These are phyloP conservation scores for Tachysurus vachellii DNA, from an alignment of 2,113 vertebrate genomes.

Conservation along the genomic window DNA sequence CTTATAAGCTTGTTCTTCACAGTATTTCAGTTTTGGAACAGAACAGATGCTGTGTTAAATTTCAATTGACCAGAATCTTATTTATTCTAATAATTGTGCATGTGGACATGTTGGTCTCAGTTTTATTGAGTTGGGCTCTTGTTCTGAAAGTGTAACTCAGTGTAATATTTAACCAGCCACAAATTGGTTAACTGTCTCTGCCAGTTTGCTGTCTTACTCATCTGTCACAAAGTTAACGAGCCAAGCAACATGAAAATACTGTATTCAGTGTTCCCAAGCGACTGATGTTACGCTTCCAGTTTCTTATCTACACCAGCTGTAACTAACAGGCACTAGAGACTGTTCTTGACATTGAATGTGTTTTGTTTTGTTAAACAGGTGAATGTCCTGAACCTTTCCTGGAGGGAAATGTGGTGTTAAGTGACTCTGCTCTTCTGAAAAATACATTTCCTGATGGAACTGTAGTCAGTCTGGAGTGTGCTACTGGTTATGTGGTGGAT, in stretches of 20 bases:
- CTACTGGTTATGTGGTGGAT: constrained; percentile 19
- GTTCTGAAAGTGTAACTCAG: not conserved
- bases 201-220: not conserved
- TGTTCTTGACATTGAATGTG: not conserved
- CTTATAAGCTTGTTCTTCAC: not conserved
- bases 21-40: not conserved
- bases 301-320: not conserved
- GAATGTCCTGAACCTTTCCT: constrained; percentile 53
- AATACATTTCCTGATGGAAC: constrained; percentile 48
- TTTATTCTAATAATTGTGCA: not conserved
- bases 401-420: not conserved
- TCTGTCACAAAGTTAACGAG: not conserved
- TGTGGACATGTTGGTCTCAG: not conserved
- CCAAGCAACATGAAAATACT: not conserved
- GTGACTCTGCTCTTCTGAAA: not conserved
- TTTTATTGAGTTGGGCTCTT: not conserved
- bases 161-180: not conserved
- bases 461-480: constrained; percentile 42
- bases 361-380: constrained; percentile 44
- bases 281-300: not conserved
- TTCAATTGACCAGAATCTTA: not conserved
- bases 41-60: not conserved
- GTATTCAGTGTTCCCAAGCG: not conserved
- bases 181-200: not conserved
- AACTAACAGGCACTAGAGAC: not conserved